Base-by-base conservation (phyloP, 2,113 vertebrate species). In the Cebus imitator region DNA sequence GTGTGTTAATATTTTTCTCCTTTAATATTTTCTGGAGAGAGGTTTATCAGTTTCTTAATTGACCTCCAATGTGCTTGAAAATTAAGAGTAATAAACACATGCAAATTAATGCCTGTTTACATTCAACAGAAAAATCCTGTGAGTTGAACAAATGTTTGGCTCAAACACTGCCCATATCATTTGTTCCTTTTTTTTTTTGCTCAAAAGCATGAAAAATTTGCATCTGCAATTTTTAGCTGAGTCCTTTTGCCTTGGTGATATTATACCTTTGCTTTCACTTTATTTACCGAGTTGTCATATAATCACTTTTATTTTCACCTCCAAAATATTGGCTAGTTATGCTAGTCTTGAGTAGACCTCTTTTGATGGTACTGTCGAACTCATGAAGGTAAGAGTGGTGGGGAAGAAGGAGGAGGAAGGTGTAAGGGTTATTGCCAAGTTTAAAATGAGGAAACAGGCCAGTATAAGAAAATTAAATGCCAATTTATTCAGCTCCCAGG, bases 21-120 rank as follows among this genome's bases (percentile, higher is more conserved):
- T 97, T 90, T 91, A 52, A 85, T 94, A 55, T 93, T 91, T 93
- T 93, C 20, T 76, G 55, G 30, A 89, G 64, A 94, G 64, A 79
- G 18, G 18, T 55, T 91, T 94, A 83, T 87, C 82, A 86, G 3
- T 96, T 94, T 97, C 70, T 95, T 97, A 94, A 94, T 61, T 95
- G 82, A 93, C 55, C 30, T 87, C 55, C 37, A 90, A 79, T 58
- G n/a, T 87, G 27, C 35, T 95, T 95, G 78, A 91, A 96, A 97
- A 96, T 87, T 76, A 94, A n/a, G n/a, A 96, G 12, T 88, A 70
- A 94, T 92, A 96, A 95, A 83, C 70, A 95, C 30, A 20, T 95
- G 75, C 23, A 96, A 86, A 96, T 97, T 70, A 80, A 86, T 83
- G 4, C 12, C 3, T 95, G 9, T 92, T 94, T 87, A 75, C 92